Conservation (phyloP, 2,888 invertebrate species). For the Portevinia maculata region DNA sequence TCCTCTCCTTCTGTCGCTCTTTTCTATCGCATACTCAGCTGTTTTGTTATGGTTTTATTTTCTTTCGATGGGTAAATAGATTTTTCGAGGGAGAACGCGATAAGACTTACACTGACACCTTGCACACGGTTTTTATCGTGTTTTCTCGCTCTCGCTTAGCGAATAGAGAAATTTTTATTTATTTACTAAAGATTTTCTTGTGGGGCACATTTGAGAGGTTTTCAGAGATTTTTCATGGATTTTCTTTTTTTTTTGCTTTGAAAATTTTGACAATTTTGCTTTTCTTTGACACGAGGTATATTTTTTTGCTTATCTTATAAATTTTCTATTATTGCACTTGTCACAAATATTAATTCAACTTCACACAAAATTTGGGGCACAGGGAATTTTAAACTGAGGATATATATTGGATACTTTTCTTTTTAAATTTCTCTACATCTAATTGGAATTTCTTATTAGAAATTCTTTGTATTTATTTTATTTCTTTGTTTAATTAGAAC, state of each 20-base stretch:
- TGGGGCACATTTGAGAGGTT: conserved; percentile 26
- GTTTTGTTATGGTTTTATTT: conserved; percentile 73
- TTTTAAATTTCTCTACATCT: conserved; percentile 63
- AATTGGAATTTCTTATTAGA: conserved; percentile 3
- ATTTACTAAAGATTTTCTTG: conserved; percentile 64
- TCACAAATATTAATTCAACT: conserved; percentile 27
- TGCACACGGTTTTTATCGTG: conserved; percentile 54
- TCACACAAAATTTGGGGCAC: conserved; percentile 9
- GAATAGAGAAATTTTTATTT: conserved; percentile 74
- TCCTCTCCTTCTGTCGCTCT: conserved; percentile 14
- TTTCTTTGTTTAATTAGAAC: background rate
- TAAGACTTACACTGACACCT: conserved; percentile 56
- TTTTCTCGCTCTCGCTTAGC: conserved; percentile 61
- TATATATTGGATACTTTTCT: conserved; percentile 23
- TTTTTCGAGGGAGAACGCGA: conserved; percentile 65
- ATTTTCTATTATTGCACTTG: conserved; percentile 63
- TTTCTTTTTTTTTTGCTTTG: conserved; percentile 4
- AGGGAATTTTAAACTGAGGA: conserved; percentile 19
- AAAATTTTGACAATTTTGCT: background rate
- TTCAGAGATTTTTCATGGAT: conserved; percentile 44
- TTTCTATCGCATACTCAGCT: conserved; percentile 60
- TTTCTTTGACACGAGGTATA: conserved; percentile 31
- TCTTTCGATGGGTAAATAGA: conserved; percentile 59
- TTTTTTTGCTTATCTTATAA: background rate
- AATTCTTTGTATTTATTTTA: background rate